A percentile compares a stretch with the other conserved stretches of the same genome.
These are phyloP conservation scores for Acholoe squamosa DNA, from an alignment of 2,888 invertebrate genomes.

Conservation along the genomic window DNA sequence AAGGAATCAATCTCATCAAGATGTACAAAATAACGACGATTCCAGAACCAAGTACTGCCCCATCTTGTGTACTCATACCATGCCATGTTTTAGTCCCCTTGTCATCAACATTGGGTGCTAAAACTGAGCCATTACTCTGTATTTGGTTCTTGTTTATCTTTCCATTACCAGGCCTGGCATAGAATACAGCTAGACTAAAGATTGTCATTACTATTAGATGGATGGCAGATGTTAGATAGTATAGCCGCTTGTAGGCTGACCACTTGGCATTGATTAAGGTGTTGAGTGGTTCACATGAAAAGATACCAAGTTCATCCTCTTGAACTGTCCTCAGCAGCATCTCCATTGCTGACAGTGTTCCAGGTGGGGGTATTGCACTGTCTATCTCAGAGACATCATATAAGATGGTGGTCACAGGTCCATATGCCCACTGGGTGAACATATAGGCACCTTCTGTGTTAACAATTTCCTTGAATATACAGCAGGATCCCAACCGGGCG, in stretches of 20 bases:
- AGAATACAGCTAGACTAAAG: neutral
- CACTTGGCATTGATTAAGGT: conserved; percentile 6
- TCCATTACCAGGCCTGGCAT: neutral
- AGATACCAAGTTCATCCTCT: neutral
- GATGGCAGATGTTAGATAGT: neutral
- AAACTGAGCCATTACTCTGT: neutral
- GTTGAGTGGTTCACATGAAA: neutral
- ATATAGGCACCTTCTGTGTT: neutral
- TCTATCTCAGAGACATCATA: conserved; percentile 21
- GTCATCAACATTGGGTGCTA: too few relatives aligned
- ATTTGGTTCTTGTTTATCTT: neutral
- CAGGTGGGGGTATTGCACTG: conserved; percentile 9
- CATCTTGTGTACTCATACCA: neutral
- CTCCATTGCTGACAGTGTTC: neutral
- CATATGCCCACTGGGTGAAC: conserved; percentile 29
- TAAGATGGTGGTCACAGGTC: neutral
- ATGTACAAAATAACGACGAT: neutral
- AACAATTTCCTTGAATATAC: neutral
- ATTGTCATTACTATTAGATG: conserved; percentile 8
- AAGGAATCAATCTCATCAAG: neutral
- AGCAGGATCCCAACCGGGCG: neutral
- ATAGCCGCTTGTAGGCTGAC: neutral
- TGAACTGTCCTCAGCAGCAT: neutral
- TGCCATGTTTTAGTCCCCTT: neutral
- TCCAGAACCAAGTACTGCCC: neutral